Evolutionary conservation across 2,888 invertebrate species (phyloP).

Genomic region (Leistus spinibarbis): DNA sequence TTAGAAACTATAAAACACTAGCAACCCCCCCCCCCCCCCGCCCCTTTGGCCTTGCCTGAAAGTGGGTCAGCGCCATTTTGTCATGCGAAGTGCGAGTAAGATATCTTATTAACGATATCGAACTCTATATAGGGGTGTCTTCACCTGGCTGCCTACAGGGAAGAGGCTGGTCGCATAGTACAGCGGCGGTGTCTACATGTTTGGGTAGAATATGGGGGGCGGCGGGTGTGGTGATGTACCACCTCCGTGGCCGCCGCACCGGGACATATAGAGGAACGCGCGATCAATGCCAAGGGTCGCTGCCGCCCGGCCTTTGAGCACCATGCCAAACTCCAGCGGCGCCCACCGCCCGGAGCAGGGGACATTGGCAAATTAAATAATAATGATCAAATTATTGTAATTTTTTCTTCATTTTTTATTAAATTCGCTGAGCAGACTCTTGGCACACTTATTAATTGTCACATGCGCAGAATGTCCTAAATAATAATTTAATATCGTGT

Average conservation of each 20-base stretch:
- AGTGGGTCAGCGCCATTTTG: constrained; percentile 10
- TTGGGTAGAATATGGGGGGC: background rate
- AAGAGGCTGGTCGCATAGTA: background rate
- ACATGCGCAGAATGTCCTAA: too few relatives aligned
- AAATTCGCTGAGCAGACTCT: too few relatives aligned
- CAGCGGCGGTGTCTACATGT: background rate
- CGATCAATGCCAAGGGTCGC: background rate
- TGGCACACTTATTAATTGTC: too few relatives aligned
- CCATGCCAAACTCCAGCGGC: background rate
- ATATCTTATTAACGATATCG: constrained; percentile 7
- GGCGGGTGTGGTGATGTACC: background rate
- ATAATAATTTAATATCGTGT: too few relatives aligned
- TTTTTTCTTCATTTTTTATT: background rate
- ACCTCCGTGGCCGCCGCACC: background rate
- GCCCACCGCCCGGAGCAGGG: background rate
- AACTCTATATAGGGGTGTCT: background rate
- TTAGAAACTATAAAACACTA: too few relatives aligned
- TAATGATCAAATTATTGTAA: background rate
- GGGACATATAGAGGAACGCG: background rate
- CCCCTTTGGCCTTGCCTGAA: background rate
- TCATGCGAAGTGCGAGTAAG: background rate
- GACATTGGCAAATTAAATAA: background rate
- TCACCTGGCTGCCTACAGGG: background rate
- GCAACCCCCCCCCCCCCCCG: background rate
- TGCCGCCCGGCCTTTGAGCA: background rate